A percentile compares a stretch with the other conserved stretches of the same genome.
Evolutionary conservation across 2,113 vertebrate species (phyloP).

Genomic region (Leucopsar rothschildi): DNA sequence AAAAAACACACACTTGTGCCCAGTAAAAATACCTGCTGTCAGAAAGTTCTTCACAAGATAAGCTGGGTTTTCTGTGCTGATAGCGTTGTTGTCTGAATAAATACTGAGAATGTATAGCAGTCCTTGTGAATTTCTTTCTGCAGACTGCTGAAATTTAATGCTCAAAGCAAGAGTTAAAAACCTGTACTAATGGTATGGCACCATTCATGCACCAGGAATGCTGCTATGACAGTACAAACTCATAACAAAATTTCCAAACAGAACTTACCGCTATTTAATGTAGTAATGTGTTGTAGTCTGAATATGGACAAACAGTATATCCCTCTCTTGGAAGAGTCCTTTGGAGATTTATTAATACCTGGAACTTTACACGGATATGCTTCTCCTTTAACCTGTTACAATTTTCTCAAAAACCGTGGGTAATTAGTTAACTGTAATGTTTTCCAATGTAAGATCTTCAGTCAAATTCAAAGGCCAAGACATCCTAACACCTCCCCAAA

Average conservation of each 20-base stretch:
- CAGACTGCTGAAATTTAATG: background rate
- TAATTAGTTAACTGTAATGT: background rate
- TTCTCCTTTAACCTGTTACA: background rate
- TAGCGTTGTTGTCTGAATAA: background rate
- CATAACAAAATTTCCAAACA: background rate
- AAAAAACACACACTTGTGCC: background rate
- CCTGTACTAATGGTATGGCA: background rate
- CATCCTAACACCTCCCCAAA: background rate
- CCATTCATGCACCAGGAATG: background rate
- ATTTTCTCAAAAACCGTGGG: background rate
- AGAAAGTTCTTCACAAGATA: background rate
- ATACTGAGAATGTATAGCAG: background rate
- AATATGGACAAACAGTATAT: background rate
- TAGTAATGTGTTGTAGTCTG: background rate
- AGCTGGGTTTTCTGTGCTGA: background rate
- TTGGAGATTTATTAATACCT: background rate
- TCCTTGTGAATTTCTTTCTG: background rate
- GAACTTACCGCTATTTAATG: background rate
- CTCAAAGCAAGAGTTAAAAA: background rate
- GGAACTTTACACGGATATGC: background rate
- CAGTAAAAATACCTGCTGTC: background rate
- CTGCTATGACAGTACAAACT: background rate
- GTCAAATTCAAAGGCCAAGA: background rate
- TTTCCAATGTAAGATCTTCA: conserved; percentile 8
- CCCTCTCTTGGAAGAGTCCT: background rate